A percentile compares a stretch with the other conserved stretches of the same genome.
phyloP scores from a whole-genome alignment of 2,797 vertebrate species.

The Acanthopagrus latus region DNA sequence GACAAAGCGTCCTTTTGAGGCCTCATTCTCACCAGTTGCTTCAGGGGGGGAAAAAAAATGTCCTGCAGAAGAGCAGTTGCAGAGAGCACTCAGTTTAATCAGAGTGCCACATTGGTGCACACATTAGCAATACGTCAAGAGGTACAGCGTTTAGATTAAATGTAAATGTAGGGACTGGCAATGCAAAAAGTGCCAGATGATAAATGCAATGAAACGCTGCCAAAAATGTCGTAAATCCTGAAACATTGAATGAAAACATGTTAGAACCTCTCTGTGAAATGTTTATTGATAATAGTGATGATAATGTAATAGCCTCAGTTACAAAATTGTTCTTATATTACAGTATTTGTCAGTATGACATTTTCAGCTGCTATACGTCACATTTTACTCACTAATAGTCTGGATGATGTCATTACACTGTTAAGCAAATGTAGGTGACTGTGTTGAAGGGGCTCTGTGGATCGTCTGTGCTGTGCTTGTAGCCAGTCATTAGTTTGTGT shows the following conservation, averaged over 20 bases:
- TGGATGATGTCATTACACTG: conserved; percentile 8
- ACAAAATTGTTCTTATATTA: conserved; percentile 6
- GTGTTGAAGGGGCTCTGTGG: too few species aligned
- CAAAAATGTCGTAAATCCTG: conserved; percentile 16
- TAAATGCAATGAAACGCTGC: conserved; percentile 37
- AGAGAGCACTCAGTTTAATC: conserved; percentile 19
- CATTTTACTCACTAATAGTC: conserved; percentile 1
- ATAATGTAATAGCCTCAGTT: neutral
- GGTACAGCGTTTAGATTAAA: conserved; percentile 33
- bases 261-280: neutral
- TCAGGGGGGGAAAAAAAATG: conserved; percentile 18
- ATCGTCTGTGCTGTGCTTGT: too few species aligned
- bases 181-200: conserved; percentile 28
- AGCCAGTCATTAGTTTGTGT: too few species aligned
- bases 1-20: conserved; percentile 78
- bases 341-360: neutral
- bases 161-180: conserved; percentile 16
- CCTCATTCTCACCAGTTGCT: conserved; percentile 18
- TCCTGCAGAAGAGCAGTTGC: conserved; percentile 22
- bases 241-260: neutral
- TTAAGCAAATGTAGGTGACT: neutral
- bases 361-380: neutral
- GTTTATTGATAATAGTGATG: conserved; percentile 9
- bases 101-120: conserved; percentile 3
- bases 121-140: conserved; percentile 24